Evolutionary conservation across 2,113 vertebrate genomes (phyloP).

Genomic region (Gallinago media): DNA sequence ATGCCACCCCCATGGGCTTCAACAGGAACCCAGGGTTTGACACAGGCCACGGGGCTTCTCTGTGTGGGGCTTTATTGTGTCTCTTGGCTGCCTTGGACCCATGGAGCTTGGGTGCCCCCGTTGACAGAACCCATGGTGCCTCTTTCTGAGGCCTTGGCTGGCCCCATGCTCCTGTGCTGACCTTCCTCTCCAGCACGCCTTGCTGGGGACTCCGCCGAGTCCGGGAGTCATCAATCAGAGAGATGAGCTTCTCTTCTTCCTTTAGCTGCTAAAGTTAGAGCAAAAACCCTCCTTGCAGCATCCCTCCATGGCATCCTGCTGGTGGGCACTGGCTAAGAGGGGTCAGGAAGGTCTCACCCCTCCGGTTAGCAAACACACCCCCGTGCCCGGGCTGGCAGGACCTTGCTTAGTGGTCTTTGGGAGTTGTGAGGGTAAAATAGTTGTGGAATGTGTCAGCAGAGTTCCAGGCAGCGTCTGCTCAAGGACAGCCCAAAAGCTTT

Average conservation of each 20-base stretch:
- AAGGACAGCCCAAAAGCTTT: background rate
- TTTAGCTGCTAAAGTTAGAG: background rate
- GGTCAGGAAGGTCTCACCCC: accelerated
- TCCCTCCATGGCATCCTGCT: background rate
- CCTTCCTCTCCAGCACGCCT: background rate
- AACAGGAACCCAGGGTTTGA: background rate
- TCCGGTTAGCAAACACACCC: accelerated
- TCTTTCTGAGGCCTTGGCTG: background rate
- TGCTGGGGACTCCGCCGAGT: background rate
- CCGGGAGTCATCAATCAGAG: background rate
- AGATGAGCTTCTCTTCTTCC: background rate
- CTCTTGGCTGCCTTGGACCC: background rate
- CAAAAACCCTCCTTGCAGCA: background rate
- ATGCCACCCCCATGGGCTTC: background rate
- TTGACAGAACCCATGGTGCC: background rate
- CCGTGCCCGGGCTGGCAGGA: accelerated
- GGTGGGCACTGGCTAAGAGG: background rate
- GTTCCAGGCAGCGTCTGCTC: background rate
- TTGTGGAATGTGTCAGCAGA: background rate
- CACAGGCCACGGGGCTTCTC: accelerated
- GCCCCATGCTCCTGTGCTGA: background rate
- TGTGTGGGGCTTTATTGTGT: accelerated
- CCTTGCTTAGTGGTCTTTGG: background rate
- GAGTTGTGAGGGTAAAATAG: background rate
- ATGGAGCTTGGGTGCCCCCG: accelerated